Base-by-base conservation (phyloP, 2,113 vertebrate species). In the Sporophila hypoxantha region DNA sequence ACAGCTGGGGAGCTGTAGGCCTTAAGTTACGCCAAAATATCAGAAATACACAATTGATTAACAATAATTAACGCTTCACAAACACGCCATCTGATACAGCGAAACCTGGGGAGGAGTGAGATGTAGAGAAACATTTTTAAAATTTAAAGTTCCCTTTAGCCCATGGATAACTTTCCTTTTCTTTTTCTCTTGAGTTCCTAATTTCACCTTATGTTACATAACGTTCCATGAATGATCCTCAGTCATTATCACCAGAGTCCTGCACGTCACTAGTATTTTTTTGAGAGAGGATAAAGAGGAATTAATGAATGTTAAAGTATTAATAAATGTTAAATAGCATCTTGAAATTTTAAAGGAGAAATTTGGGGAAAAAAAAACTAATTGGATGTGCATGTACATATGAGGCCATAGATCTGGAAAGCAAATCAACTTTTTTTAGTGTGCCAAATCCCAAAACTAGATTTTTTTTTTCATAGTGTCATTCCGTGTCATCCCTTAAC, bases 201-300 rank as follows among this genome's bases (percentile, higher is more conserved):
- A 7, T 16, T 56, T 76, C 37, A n/a, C 50, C 14, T 37, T n/a
- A 47, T 27, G 34, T 32, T 20, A 27, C 11, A 59, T 10, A 14
- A n/a, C 8, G 27, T 37, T 59, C n/a, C 20, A 8, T 4, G 9
- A n/a, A 36, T 23, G 0, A 36, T 32, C 23, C 8, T 36, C n/a
- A n/a, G n/a, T n/a, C 25, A 4, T 36, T 56, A 27, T 22, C 14
- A 6, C 5, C 0, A 0, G 4, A n/a, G 5, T 30, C 9, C 11
- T 1, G 6, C 7, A 26, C 15, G 9, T 16, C 42, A 37, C 5
- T 36, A 32, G 13, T 46, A 6, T 7, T 19, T 57, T 87, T 77
- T 14, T 5, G 11, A 17, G 7, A 10, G 11, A 17, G 7, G 11
- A 32, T 27, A 77, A 81, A 49, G 4, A 49, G 12, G 29, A n/a